Evolutionary conservation across 2,797 vertebrate species (phyloP).

Genomic region (Cynopterus sphinx): DNA sequence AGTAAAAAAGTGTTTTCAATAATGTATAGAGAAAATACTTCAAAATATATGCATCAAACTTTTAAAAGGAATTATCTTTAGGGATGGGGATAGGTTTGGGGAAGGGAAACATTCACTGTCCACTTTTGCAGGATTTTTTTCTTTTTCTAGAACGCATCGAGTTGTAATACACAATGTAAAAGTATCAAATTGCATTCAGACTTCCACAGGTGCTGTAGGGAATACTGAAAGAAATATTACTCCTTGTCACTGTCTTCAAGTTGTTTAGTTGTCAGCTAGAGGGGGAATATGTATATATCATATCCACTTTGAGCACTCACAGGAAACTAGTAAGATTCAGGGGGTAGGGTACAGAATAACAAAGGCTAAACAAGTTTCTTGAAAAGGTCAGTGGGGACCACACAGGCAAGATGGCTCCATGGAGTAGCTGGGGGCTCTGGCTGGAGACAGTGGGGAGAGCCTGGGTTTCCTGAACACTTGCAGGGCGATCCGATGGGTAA

Average conservation of each 20-base stretch:
- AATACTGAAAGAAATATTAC: not conserved
- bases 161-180: not conserved
- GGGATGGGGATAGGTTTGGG: not conserved
- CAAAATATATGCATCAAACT: not conserved
- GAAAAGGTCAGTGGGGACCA: not conserved
- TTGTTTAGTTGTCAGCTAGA: not conserved
- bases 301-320: not conserved
- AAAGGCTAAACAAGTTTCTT: not conserved
- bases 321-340: not conserved
- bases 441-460: not conserved
- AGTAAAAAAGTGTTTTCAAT: not conserved
- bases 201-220: not conserved
- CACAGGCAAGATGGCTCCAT: not conserved
- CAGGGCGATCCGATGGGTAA: not conserved
- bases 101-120: not conserved
- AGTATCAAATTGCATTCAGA: not conserved
- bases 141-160: not conserved
- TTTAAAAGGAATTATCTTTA: slow-evolving; percentile 42
- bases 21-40: not conserved
- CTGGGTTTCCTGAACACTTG: not conserved
- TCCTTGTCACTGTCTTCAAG: not conserved
- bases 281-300: not conserved
- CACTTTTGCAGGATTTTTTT: not conserved
- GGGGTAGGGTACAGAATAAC: not conserved
- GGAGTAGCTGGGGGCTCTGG: not conserved